Conservation (phyloP, 2,888 invertebrate species). For the Pelosia muscerda region DNA sequence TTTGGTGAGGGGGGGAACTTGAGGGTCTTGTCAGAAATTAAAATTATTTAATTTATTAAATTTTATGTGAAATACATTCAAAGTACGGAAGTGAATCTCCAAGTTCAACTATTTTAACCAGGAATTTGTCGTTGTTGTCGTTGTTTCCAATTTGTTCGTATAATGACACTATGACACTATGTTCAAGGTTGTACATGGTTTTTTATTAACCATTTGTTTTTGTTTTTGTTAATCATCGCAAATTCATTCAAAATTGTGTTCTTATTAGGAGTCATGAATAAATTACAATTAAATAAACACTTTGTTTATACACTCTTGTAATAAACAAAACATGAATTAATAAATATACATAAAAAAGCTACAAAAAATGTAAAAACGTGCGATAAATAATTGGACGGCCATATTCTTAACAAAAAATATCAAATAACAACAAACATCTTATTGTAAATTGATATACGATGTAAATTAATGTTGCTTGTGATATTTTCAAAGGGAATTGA, state of each 20-base stretch:
- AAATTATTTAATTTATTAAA: too few relatives aligned
- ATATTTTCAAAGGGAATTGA: background rate
- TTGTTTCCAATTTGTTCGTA: background rate
- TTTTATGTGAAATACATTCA: too few relatives aligned
- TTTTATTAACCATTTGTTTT: background rate
- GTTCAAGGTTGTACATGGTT: background rate
- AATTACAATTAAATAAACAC: too few relatives aligned
- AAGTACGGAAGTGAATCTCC: background rate
- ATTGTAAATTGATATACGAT: constrained; percentile 11
- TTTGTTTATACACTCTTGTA: background rate
- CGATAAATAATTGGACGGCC: background rate
- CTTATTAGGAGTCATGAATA: too few relatives aligned
- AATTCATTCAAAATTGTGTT: background rate
- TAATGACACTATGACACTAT: background rate
- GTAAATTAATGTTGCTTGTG: constrained; percentile 7
- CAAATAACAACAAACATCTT: background rate
- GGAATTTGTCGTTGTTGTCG: background rate
- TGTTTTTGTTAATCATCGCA: background rate
- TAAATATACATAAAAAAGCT: background rate
- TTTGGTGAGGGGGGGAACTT: too few relatives aligned
- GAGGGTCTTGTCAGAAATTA: too few relatives aligned
- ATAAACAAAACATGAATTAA: too few relatives aligned
- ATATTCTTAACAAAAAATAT: background rate
- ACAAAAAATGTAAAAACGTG: constrained; percentile 1
- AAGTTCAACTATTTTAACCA: background rate